A percentile compares a stretch with the other conserved stretches of the same genome.
Conservation (phyloP, 2,888 invertebrate genomes). For the Leptinotarsa rubiginosa region DNA sequence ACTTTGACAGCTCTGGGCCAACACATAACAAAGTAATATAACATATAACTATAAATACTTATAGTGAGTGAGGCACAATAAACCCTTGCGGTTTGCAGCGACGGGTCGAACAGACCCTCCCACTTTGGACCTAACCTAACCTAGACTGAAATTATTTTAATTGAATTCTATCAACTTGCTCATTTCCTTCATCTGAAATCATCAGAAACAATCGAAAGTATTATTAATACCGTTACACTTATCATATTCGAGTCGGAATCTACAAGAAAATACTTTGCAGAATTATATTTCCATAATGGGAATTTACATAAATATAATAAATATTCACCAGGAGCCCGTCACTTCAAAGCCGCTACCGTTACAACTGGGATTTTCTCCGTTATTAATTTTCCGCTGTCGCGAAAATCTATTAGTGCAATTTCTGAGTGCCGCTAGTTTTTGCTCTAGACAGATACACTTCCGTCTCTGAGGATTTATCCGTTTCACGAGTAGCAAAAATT, state of each 20-base stretch:
- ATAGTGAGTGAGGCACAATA: no score
- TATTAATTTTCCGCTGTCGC: slow-evolving; percentile 43
- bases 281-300: slow-evolving; percentile 51
- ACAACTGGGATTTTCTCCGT: slow-evolving; percentile 37
- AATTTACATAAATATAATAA: slow-evolving; percentile 52
- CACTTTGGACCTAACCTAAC: no score
- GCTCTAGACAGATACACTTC: slow-evolving; percentile 6
- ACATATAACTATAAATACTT: no score
- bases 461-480: not conserved
- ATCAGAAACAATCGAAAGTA: no score
- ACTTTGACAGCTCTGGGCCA: no score
- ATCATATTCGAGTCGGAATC: slow-evolving; percentile 28
- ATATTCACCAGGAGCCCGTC: slow-evolving; percentile 48
- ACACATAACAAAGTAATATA: no score
- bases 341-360: slow-evolving; percentile 40
- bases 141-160: no score
- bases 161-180: no score
- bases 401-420: slow-evolving; percentile 31
- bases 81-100: no score
- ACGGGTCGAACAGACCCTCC: no score
- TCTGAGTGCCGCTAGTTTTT: slow-evolving; percentile 13
- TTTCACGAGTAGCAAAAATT: slow-evolving; percentile 11
- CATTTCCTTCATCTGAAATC: no score
- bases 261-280: slow-evolving; percentile 49
- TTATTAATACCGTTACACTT: no score